Base-by-base conservation (phyloP, 2,888 invertebrate species). In the Dicycla oo region DNA sequence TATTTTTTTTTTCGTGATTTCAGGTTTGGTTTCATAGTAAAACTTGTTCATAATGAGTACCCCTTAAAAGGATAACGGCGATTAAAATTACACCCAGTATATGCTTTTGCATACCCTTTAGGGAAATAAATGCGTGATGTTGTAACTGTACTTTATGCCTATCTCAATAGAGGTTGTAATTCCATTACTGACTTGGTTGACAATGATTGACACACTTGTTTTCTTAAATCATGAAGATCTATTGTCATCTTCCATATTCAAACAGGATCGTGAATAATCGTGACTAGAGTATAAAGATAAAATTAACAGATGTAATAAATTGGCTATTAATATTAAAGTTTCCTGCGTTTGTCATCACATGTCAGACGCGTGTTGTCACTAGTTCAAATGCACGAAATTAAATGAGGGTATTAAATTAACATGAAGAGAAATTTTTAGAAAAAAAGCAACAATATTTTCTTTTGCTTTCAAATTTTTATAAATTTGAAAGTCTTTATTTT, bases 381-480 rank as follows among this genome's bases (percentile, higher is more conserved):
- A 84, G 81, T 87, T 87, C 89, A 89, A 89, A 86, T 88, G 91
- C 91, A 93, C 91, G 89, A 87, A 86, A 84, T 85, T 75, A 86
- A 78, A 77, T 77, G 75, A 80, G 82, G 78, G 76, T 81, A 66
- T 73, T 51, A 66, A 56, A 85, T 80, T 86, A 87, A 86, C 80
- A 75, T 43, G 63, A 76, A 81, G 83, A 75, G 51, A 49, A 30
- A 77, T n/a, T 53, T n/a, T 57, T 53, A 34, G 51, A 69, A 47
- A 56, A 62, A 38, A 69, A 30, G n/a, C 11, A 40, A 49, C 3
- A 15, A 26, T 13, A 20, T 13, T 43, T n/a, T 1, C 10, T 18
- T 18, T 43, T 11, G 8, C 2, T 49, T 77, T 30, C 0, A 57
- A 49, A 0, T n/a, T 15, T 34, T 20, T 34, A 11, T 10, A n/a